These are phyloP conservation scores for Megaceryle torquata DNA, from an alignment of 2,113 vertebrate genomes.

Conservation along the genomic window DNA sequence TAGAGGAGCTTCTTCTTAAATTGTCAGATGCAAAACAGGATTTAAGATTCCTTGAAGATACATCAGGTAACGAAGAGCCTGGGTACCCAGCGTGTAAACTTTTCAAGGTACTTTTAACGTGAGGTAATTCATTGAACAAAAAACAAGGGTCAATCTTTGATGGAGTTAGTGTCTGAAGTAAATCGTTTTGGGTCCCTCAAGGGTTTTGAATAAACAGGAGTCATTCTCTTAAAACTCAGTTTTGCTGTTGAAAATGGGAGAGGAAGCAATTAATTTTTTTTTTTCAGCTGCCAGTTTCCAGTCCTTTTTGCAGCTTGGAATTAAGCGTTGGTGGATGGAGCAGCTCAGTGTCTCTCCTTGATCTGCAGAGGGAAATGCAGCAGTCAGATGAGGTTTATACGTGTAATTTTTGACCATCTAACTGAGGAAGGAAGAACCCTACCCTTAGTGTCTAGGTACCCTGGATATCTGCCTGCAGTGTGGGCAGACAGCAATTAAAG, in stretches of 20 bases:
- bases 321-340: not conserved
- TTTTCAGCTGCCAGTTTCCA: not conserved
- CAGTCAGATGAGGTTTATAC: not conserved
- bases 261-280: not conserved
- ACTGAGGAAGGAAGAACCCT: not conserved
- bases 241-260: not conserved
- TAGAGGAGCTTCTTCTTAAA: not conserved
- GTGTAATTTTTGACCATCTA: fast-evolving
- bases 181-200: not conserved
- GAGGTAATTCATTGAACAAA: not conserved
- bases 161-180: not conserved
- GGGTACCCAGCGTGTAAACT: not conserved
- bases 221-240: not conserved
- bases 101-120: not conserved
- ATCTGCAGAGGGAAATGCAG: not conserved
- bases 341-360: not conserved
- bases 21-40: not conserved
- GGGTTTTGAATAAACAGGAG: not conserved
- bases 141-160: not conserved
- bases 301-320: not conserved
- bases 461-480: not conserved
- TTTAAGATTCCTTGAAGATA: not conserved
- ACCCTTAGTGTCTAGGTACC: not conserved
- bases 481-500: not conserved
- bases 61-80: not conserved